Base-by-base conservation (phyloP, 2,888 invertebrate species). In the Drosophila phalerata region DNA sequence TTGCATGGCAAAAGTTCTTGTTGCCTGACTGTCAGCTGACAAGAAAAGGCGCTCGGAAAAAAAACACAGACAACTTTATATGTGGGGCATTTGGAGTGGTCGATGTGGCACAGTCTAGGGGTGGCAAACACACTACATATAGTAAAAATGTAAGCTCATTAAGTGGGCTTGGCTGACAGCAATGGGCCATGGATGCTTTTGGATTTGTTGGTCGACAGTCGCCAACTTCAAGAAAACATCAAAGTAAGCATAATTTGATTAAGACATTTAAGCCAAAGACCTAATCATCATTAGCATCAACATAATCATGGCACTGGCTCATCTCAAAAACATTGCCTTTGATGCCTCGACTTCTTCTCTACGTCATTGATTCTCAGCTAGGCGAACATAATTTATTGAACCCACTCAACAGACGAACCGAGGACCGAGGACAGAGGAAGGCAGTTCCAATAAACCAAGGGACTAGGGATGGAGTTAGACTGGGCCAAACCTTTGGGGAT, bases 201-300 rank as follows among this genome's bases (percentile, higher is more conserved):
- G 71, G 64, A 56, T 70, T 57, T 58, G 66, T 25, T 32, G 19
- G 49, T 8, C 66, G 42, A 58, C 67, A 56, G 62, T 37, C 43
- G 52, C 42, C 52, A 60, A 62, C 61, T 22, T 34, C 45, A 48
- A 22, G 71, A 61, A 61, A 88, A 88, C 86, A 88, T 86, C 88
- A 88, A 88, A 89, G 89, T 88, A 89, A 88, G 89, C 89, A 86
- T 89, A 88, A 88, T 88, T 88, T 88, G 89, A 88, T 88, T 88
- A 89, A 88, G 88, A 86, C 88, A 88, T 88, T 89, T 89, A 85
- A 88, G 86, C 80, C 84, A 85, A 86, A 80, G 78, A 79, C 83
- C 85, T 85, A 88, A 86, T 88, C 88, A 88, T 88, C 85, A 88
- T 86, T 88, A 86, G 81, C 88, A 86, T 86, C 88, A 83, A 73